Base-by-base conservation (phyloP, 2,888 invertebrate species). In the Nemotelus nigrinus region DNA sequence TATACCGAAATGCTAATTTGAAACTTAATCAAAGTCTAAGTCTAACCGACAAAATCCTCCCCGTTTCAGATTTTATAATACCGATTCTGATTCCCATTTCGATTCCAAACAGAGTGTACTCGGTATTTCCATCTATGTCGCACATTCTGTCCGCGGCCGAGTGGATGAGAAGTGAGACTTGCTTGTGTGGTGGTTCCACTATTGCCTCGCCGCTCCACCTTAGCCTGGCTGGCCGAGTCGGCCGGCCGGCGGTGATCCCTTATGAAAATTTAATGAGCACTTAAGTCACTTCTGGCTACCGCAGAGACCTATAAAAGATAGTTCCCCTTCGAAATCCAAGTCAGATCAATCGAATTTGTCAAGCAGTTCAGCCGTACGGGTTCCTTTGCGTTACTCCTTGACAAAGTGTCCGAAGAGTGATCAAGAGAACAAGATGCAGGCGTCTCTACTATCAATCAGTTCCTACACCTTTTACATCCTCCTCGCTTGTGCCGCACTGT, bases 171-270 rank as follows among this genome's bases (percentile, higher is more conserved):
- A 70, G 8, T 44, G 43, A 53, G 70, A 8, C 55, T 43, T 70
- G 70, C 50, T 39, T 4, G 67, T 67, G 67, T 44, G 6, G 47
- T n/a, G 67, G 2, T 41, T 25, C 50, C n/a, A 3, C 25, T 48
- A n/a, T 67, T 2, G 67, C 6, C 48, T 39, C 67, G 48, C 67
- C 39, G 53, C 8, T 55, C 47, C 70, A 55, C 70, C 70, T 41
- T 43, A 55, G 55, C 50, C 67, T 39, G 25, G 41, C 48, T n/a
- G 25, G 25, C 25, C 25, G 25, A 25, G 25, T 25, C 50, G 67
- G 53, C 70, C 90, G 84, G 94, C 92, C 67, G 63, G 41, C 68
- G 60, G 77, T 53, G 77, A 78, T 77, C 74, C 77, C 77, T 74
- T 78, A 78, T 78, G 77, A 78, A 78, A 72, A 8, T 72, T 78